phyloP scores from a whole-genome alignment of 2,888 invertebrate genomes.

The Nomada flava region DNA sequence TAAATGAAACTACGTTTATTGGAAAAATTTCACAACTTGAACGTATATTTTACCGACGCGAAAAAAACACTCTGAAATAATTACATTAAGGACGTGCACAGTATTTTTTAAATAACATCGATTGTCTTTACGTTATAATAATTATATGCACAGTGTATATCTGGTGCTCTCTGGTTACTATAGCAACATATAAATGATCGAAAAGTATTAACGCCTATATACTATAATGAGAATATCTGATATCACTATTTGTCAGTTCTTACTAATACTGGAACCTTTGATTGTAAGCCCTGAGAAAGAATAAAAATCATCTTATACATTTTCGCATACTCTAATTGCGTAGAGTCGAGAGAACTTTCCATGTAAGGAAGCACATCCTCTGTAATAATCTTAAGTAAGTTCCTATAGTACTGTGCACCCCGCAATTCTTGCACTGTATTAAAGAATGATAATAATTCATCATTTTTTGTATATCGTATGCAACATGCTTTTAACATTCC shows the following conservation, averaged over 20 bases:
- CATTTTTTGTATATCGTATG: slow-evolving; percentile 74
- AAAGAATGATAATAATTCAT: slow-evolving; percentile 73
- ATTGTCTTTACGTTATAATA: background rate
- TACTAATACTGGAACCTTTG: slow-evolving; percentile 76
- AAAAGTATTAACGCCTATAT: slow-evolving; percentile 12
- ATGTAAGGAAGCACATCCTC: slow-evolving; percentile 71
- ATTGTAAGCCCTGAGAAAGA: slow-evolving; percentile 77
- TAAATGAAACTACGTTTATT: background rate
- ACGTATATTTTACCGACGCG: background rate
- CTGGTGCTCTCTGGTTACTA: slow-evolving; percentile 37
- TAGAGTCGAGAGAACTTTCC: slow-evolving; percentile 58
- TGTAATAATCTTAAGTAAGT: slow-evolving; percentile 71
- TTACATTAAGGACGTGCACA: slow-evolving; percentile 9
- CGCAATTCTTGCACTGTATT: slow-evolving; percentile 76
- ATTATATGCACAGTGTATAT: background rate
- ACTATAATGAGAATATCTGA: background rate
- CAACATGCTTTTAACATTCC: slow-evolving; percentile 67
- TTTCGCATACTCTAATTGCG: slow-evolving; percentile 68
- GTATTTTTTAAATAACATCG: slow-evolving; percentile 12
- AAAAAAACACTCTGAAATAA: background rate
- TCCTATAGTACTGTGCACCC: slow-evolving; percentile 70
- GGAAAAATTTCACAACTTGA: background rate
- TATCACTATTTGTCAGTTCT: slow-evolving; percentile 67
- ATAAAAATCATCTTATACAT: slow-evolving; percentile 78
- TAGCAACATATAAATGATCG: slow-evolving; percentile 20